These are phyloP conservation scores for Alitta virens DNA, from an alignment of 2,888 invertebrate species.

Conservation along the genomic window DNA sequence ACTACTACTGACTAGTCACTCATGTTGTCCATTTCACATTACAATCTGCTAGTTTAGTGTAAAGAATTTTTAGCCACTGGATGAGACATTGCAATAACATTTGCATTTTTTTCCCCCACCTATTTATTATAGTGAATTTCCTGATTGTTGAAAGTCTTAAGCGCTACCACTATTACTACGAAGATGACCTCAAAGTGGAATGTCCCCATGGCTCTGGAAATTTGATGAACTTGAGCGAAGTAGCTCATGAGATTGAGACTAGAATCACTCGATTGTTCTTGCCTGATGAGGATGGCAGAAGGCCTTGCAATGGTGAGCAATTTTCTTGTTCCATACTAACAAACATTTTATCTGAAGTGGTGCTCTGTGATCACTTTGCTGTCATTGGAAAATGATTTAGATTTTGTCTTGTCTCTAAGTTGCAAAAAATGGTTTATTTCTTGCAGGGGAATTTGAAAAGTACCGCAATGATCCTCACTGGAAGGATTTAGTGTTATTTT, in stretches of 20 bases:
- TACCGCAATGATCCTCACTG: slow-evolving; percentile 50
- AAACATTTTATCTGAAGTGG: too few relatives aligned
- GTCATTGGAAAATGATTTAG: too few relatives aligned
- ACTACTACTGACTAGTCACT: too few relatives aligned
- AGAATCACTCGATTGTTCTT: slow-evolving; percentile 44
- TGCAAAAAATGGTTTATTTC: too few relatives aligned
- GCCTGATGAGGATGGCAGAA: slow-evolving; percentile 41
- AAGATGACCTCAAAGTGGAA: slow-evolving; percentile 49
- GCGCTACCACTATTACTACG: slow-evolving; percentile 52
- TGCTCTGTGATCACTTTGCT: too few relatives aligned
- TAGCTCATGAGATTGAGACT: slow-evolving; percentile 42
- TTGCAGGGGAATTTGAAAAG: slow-evolving; percentile 3
- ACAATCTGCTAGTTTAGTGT: too few relatives aligned
- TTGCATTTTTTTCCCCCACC: too few relatives aligned
- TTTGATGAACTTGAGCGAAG: slow-evolving; percentile 44
- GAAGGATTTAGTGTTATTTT: slow-evolving; percentile 51
- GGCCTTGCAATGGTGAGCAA: slow-evolving; percentile 49
- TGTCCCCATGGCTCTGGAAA: slow-evolving; percentile 52
- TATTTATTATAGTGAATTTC: slow-evolving; percentile 57
- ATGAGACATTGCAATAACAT: too few relatives aligned
- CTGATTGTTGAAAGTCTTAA: slow-evolving; percentile 49
- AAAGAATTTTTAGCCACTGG: too few relatives aligned
- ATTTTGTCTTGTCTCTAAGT: too few relatives aligned
- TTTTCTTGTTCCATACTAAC: too few relatives aligned
- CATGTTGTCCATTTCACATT: too few relatives aligned